These are phyloP conservation scores for Okapia johnstoni DNA, from an alignment of 2,113 vertebrate genomes.

Conservation along the genomic window DNA sequence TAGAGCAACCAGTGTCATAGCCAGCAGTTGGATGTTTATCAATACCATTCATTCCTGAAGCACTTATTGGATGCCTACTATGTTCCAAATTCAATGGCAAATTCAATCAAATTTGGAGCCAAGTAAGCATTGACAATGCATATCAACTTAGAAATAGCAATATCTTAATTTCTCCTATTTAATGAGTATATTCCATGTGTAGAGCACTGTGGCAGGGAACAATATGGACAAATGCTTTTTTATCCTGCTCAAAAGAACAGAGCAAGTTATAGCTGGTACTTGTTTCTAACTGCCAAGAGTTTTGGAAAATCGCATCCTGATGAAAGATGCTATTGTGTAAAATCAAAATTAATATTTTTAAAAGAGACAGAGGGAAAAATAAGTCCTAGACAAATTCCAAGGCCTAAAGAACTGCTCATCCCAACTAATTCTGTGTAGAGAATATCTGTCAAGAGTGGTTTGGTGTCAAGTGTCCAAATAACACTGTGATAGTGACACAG, in stretches of 20 bases:
- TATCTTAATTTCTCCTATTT: background rate
- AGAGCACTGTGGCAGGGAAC: background rate
- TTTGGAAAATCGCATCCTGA: background rate
- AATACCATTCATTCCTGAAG: background rate
- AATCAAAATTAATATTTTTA: background rate
- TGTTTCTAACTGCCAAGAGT: background rate
- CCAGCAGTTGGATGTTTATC: background rate
- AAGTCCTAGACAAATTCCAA: background rate
- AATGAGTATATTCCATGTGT: background rate
- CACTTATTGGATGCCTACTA: background rate
- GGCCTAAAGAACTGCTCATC: background rate
- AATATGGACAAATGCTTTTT: background rate
- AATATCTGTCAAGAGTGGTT: background rate
- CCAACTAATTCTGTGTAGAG: background rate
- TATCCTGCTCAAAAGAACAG: background rate
- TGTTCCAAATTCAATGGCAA: background rate
- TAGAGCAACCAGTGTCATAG: background rate
- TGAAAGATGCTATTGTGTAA: background rate
- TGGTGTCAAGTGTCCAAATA: background rate
- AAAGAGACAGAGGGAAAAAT: background rate
- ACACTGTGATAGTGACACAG: background rate
- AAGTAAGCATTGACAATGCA: background rate
- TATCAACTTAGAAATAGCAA: background rate
- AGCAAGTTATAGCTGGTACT: background rate
- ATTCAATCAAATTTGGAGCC: background rate